phyloP scores from a whole-genome alignment of 1,140 invertebrate species.

The Anoplophora glabripennis region DNA sequence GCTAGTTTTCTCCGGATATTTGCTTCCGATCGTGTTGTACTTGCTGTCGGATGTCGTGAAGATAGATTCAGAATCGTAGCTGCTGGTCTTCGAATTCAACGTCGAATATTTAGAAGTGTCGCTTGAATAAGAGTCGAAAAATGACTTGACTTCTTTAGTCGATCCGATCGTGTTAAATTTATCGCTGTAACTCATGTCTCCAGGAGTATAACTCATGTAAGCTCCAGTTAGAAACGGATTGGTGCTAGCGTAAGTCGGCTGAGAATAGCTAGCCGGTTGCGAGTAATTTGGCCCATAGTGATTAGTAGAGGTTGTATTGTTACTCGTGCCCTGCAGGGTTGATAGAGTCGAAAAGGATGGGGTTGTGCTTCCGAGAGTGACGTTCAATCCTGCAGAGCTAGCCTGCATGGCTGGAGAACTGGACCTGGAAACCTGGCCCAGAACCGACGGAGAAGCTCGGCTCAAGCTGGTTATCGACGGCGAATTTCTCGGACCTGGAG shows the following conservation, averaged over 20 bases:
- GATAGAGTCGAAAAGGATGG: slow-evolving; percentile 44
- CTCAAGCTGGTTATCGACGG: slow-evolving; percentile 41
- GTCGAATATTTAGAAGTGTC: slow-evolving; percentile 37
- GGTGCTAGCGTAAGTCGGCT: slow-evolving; percentile 53
- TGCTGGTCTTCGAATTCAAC: slow-evolving; percentile 33
- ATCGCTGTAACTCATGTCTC: slow-evolving; percentile 35
- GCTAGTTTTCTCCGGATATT: slow-evolving; percentile 35
- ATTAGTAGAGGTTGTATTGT: slow-evolving; percentile 46
- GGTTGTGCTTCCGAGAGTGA: slow-evolving; percentile 53
- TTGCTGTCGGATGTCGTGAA: slow-evolving; percentile 22
- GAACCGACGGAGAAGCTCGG: slow-evolving; percentile 44
- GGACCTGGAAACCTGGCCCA: slow-evolving; percentile 41
- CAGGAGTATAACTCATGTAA: slow-evolving; percentile 53
- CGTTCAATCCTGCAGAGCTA: slow-evolving; percentile 57
- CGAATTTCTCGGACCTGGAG: slow-evolving; percentile 40
- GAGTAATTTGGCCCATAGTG: slow-evolving; percentile 17
- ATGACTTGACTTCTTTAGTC: slow-evolving; percentile 42
- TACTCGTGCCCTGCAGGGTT: slow-evolving; percentile 44
- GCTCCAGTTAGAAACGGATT: slow-evolving; percentile 57
- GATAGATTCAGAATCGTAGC: slow-evolving; percentile 28
- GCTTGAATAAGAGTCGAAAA: slow-evolving; percentile 38
- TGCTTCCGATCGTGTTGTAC: slow-evolving; percentile 39
- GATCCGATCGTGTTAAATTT: slow-evolving; percentile 43
- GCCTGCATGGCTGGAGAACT: slow-evolving; percentile 54
- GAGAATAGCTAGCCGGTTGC: slow-evolving; percentile 34